These are phyloP conservation scores for Aphyosemion australe DNA, from an alignment of 2,113 vertebrate species.

Conservation along the genomic window DNA sequence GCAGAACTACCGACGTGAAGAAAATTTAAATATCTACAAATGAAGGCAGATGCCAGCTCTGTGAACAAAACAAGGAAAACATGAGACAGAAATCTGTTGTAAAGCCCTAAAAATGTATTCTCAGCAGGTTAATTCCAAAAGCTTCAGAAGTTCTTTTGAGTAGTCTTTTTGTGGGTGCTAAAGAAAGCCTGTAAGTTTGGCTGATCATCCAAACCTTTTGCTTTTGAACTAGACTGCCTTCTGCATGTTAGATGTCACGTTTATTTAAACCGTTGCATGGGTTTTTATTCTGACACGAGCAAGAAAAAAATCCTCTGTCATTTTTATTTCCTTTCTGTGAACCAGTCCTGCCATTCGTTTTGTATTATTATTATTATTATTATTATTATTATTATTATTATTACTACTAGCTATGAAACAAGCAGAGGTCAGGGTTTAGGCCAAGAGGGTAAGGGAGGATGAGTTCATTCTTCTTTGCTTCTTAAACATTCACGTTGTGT, in stretches of 20 bases:
- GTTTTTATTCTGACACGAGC: conserved; percentile 40
- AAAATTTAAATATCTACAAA: conserved; percentile 41
- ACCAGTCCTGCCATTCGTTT: conserved; percentile 20
- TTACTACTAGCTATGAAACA: conserved; percentile 51
- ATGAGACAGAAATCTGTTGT: conserved; percentile 65
- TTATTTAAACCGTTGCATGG: conserved; percentile 52
- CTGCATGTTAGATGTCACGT: conserved; percentile 61
- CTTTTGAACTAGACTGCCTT: conserved; percentile 33
- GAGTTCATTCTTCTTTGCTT: conserved; percentile 52
- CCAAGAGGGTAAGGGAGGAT: conserved; percentile 48
- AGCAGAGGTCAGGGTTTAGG: conserved; percentile 74
- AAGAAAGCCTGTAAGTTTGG: conserved; percentile 41
- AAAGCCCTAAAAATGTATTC: conserved; percentile 53
- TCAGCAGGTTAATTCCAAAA: conserved; percentile 60
- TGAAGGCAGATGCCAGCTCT: conserved; percentile 67
- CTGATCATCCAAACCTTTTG: conserved; percentile 44
- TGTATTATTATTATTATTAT: conserved; percentile 62
- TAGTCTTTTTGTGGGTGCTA: conserved; percentile 59
- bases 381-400: conserved; percentile 58
- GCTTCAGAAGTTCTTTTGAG: conserved; percentile 56
- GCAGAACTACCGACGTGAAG: conserved; percentile 41
- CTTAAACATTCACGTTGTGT: conserved; percentile 56
- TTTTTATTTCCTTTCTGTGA: conserved; percentile 4
- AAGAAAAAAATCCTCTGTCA: conserved; percentile 12
- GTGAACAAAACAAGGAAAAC: conserved; percentile 71